Base-by-base conservation (phyloP, 2,888 invertebrate species). In the Rhagium mordax region DNA sequence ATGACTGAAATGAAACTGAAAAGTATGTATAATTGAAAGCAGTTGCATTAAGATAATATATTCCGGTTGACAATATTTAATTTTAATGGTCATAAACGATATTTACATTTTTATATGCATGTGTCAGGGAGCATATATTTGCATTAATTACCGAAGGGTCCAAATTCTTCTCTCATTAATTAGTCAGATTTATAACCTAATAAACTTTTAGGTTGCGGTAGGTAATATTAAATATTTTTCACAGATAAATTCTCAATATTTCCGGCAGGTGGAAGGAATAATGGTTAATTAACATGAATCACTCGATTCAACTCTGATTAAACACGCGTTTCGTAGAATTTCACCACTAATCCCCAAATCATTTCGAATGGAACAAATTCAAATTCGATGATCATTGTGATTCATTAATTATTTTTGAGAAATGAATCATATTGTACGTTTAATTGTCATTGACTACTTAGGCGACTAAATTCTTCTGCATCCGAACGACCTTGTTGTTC, bases 401-500 rank as follows among this genome's bases (percentile, higher is more conserved):
- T 53, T 65, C 53, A 65, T 53, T 64, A 47, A 53, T 33, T 65
- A 20, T 53, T 33, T 53, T 33, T 20, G 33, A 33, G 13, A 53
- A 65, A 24, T 53, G 48, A 53, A 24, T 65, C 64, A 51, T 51
- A 33, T 13, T 16, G 13, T 53, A 21, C 29, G 15, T 15, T 15
- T 24, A 24, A 59, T 59, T 48, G 62, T 64, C 64, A 61, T 64
- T 55, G 27, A 59, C 24, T 49, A 29, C 24, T 65, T 71, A 18
- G 51, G 59, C 49, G 48, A 74, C 65, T 18, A 70, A 65, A 71
- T 76, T 72, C 76, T 76, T 71, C 70, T 72, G 71, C 72, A 65
- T 72, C 41, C 18, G 59, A 57, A 64, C 71, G 74, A 72, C 76
- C 76, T 76, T 76, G 76, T 64, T 51, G 72, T 74, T 72, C 57